Conservation (phyloP, 2,888 invertebrate species). For the Nomada hirtipes region DNA sequence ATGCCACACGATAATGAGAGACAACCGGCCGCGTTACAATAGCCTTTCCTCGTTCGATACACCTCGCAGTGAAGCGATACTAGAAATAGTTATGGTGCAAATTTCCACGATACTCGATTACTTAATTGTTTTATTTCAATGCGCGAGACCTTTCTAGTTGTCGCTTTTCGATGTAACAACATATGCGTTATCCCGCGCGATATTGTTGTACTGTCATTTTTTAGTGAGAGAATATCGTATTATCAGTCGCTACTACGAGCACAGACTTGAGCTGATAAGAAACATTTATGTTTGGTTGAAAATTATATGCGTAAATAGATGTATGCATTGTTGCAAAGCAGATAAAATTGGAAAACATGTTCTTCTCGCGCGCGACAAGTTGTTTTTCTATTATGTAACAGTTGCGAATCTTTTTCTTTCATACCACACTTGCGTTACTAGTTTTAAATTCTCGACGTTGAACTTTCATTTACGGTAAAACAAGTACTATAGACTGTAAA, state of each 20-base stretch:
- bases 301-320: conserved; percentile 9
- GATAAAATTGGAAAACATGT: background rate
- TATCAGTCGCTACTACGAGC: background rate
- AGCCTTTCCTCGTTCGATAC: background rate
- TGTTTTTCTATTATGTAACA: background rate
- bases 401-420: background rate
- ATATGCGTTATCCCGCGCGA: background rate
- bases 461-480: background rate
- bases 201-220: background rate
- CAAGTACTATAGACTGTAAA: too few relatives aligned
- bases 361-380: background rate
- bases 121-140: background rate
- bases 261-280: conserved; percentile 35
- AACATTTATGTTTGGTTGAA: conserved; percentile 28
- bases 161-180: background rate
- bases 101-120: background rate
- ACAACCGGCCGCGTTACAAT: background rate
- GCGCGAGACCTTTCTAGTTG: background rate
- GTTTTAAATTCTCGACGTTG: background rate
- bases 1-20: background rate
- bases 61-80: background rate
- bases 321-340: background rate
- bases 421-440: background rate
- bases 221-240: background rate
- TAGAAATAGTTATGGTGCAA: background rate